Percentiles rank a stretch among this genome's conserved stretches.
phyloP scores from a whole-genome alignment of 2,797 vertebrate species.

The Malurus leucopterus region DNA sequence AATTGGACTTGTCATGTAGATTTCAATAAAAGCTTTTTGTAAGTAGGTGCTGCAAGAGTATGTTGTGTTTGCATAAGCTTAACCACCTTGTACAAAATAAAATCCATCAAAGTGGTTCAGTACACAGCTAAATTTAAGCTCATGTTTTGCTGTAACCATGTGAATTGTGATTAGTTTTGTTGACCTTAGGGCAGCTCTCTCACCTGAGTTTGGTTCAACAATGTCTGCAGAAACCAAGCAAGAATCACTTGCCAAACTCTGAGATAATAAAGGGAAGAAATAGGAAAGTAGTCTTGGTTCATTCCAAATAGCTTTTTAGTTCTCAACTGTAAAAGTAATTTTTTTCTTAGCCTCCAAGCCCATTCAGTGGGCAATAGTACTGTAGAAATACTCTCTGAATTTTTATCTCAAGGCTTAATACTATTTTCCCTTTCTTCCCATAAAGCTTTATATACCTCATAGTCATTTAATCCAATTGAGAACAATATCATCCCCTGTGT shows the following conservation, averaged over 20 bases:
- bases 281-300: not conserved
- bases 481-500: not conserved
- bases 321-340: not conserved
- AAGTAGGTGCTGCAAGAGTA: not conserved
- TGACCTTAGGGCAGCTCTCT: not conserved
- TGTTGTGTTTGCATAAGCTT: not conserved
- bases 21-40: not conserved
- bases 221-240: not conserved
- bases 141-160: not conserved
- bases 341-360: not conserved
- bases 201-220: not conserved
- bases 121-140: not conserved
- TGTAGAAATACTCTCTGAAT: not conserved
- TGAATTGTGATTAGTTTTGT: not conserved
- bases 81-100: not conserved
- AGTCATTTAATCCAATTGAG: not conserved
- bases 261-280: not conserved
- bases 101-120: not conserved
- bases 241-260: not conserved
- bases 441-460: not conserved
- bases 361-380: not conserved
- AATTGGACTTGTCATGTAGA: not conserved
- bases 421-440: not conserved
- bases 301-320: not conserved
- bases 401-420: not conserved